Evolutionary conservation across 2,888 invertebrate species (phyloP).

Genomic region (Cryptocephalus moraei): DNA sequence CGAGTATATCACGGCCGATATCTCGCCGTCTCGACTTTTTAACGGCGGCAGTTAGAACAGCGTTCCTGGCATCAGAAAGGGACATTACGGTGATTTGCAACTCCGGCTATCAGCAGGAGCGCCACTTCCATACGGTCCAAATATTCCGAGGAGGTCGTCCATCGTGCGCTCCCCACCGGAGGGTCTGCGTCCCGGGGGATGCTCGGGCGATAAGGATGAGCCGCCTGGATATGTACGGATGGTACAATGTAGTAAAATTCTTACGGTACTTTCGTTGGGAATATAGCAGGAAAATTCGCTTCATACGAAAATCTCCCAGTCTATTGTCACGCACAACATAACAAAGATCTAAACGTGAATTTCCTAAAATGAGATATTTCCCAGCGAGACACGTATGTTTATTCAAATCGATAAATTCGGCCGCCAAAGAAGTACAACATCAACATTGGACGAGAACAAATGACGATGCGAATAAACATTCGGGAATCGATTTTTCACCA

Average conservation of each 20-base stretch:
- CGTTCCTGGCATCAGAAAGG: conserved; percentile 11
- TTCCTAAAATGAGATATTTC: too few relatives aligned
- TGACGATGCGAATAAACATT: too few relatives aligned
- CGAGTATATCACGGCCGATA: conserved; percentile 6
- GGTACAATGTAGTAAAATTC: too few relatives aligned
- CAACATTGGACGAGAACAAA: too few relatives aligned
- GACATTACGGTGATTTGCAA: conserved; percentile 1
- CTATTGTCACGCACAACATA: too few relatives aligned
- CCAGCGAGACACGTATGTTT: too few relatives aligned
- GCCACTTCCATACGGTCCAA: conserved; percentile 29
- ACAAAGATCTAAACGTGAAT: too few relatives aligned
- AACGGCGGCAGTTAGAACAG: conserved; percentile 2
- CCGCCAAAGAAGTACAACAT: neutral
- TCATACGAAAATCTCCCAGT: too few relatives aligned
- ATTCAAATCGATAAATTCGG: too few relatives aligned
- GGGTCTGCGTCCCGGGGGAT: neutral
- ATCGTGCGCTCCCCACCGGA: conserved; percentile 30
- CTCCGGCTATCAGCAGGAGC: neutral
- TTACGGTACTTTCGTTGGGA: too few relatives aligned
- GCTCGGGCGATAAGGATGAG: neutral
- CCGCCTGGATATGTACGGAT: neutral
- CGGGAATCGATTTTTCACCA: too few relatives aligned
- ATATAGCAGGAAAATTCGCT: too few relatives aligned
- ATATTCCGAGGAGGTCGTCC: conserved; percentile 37
- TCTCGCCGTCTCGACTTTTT: conserved; percentile 7